Evolutionary conservation across 1,140 invertebrate species (phyloP).

Genomic region (Telenomus remus): DNA sequence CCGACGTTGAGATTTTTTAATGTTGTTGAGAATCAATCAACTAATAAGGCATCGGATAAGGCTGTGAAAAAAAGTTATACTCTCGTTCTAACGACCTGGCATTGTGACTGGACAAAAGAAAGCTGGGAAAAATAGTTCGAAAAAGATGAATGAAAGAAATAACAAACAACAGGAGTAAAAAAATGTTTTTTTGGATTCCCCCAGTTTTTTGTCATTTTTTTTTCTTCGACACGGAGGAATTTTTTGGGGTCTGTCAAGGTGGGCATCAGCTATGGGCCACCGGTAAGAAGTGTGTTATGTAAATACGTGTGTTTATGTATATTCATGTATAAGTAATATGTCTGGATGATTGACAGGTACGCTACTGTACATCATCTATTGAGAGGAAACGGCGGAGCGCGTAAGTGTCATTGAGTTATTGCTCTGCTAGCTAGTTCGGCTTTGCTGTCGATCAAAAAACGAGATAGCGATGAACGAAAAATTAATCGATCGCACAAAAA

Average conservation of each 20-base stretch:
- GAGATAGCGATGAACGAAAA: conserved; percentile 24
- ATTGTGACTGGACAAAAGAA: conserved; percentile 17
- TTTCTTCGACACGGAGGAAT: not conserved
- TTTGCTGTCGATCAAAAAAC: conserved; percentile 42
- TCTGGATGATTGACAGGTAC: conserved; percentile 33
- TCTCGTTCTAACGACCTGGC: not conserved
- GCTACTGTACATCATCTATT: conserved; percentile 42
- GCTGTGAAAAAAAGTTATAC: conserved; percentile 2
- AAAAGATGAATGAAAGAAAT: not conserved
- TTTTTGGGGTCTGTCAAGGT: conserved; percentile 4
- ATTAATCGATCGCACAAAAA: conserved; percentile 30
- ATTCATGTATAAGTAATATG: conserved; percentile 13
- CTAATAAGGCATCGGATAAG: not conserved
- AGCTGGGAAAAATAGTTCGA: conserved; percentile 5
- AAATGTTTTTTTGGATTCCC: not conserved
- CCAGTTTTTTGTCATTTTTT: no score
- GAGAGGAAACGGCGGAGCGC: conserved; percentile 26
- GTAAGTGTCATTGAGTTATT: conserved; percentile 44
- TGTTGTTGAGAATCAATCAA: conserved; percentile 32
- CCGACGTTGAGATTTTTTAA: conserved; percentile 15
- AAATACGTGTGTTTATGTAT: conserved; percentile 23
- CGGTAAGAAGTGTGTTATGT: conserved; percentile 20
- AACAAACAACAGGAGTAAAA: not conserved
- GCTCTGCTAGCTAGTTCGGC: conserved; percentile 27
- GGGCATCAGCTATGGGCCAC: not conserved